These are phyloP conservation scores for Drosophila picticornis DNA, from an alignment of 2,888 invertebrate species.

Conservation along the genomic window DNA sequence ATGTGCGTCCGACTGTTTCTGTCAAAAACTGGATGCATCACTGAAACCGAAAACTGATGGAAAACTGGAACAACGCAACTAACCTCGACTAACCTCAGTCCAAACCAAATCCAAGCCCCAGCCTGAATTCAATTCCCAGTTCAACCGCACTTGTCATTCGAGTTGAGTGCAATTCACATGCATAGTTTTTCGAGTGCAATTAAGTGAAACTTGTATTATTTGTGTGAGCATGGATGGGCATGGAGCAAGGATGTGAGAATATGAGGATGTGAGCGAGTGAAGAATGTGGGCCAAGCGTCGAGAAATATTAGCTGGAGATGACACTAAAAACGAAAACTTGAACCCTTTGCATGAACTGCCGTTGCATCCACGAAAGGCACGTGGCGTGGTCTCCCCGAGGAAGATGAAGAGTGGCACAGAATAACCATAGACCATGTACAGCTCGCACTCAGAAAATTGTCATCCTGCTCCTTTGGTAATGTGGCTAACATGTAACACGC, in stretches of 20 bases:
- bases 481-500: conserved; percentile 70
- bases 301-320: conserved; percentile 63
- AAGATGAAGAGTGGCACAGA: neutral
- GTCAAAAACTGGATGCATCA: conserved; percentile 62
- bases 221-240: conserved; percentile 33
- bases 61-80: conserved; percentile 29
- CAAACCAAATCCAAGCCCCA: neutral
- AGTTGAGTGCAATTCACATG: conserved; percentile 74
- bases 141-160: conserved; percentile 55
- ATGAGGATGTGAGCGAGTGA: conserved; percentile 14
- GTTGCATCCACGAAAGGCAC: conserved; percentile 19
- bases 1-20: conserved; percentile 51
- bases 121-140: conserved; percentile 5
- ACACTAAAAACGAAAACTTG: conserved; percentile 64
- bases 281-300: conserved; percentile 52
- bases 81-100: conserved; percentile 1
- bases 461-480: conserved; percentile 63
- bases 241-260: conserved; percentile 11
- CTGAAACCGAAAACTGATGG: conserved; percentile 59
- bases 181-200: conserved; percentile 76
- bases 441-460: conserved; percentile 53
- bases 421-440: conserved; percentile 10
- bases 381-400: neutral
- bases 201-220: conserved; percentile 77
- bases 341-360: conserved; percentile 44